Conservation (phyloP, 2,888 invertebrate species). For the Pterostichus niger region DNA sequence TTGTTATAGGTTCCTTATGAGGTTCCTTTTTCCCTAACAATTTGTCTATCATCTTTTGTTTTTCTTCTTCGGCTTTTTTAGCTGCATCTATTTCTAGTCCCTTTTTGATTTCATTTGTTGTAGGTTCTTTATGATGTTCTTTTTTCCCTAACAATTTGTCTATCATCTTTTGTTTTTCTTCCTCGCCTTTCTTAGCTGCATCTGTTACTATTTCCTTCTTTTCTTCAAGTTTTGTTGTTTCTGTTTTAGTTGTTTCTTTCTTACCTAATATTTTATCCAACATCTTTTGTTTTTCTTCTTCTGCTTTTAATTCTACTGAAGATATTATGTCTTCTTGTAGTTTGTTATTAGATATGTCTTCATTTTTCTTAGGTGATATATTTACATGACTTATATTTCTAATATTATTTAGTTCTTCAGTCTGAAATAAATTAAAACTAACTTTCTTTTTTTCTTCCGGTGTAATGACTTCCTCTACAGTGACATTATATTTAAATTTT, state of each 20-base stretch:
- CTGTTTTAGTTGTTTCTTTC: background rate
- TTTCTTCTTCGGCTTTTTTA: slow-evolving; percentile 24
- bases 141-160: slow-evolving; percentile 53
- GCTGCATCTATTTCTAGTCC: no score
- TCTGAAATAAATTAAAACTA: background rate
- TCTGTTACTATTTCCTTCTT: slow-evolving; percentile 45
- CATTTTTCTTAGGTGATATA: background rate
- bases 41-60: slow-evolving; percentile 59
- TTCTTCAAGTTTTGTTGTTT: background rate
- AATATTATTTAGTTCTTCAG: background rate
- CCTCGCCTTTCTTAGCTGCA: slow-evolving; percentile 51
- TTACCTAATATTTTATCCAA: background rate
- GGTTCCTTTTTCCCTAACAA: slow-evolving; percentile 31
- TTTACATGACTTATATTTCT: background rate
- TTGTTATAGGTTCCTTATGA: background rate
- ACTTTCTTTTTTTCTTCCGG: slow-evolving; percentile 48
- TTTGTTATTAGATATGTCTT: background rate
- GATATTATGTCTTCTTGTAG: slow-evolving; percentile 69
- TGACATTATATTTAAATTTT: slow-evolving; percentile 75
- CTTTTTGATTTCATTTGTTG: background rate
- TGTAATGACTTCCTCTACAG: slow-evolving; percentile 72
- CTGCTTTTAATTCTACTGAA: background rate
- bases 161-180: slow-evolving; percentile 60
- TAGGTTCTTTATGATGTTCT: slow-evolving; percentile 9
- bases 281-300: background rate